Conservation (phyloP, 2,888 invertebrate species). For the Boloria euphrosyne region DNA sequence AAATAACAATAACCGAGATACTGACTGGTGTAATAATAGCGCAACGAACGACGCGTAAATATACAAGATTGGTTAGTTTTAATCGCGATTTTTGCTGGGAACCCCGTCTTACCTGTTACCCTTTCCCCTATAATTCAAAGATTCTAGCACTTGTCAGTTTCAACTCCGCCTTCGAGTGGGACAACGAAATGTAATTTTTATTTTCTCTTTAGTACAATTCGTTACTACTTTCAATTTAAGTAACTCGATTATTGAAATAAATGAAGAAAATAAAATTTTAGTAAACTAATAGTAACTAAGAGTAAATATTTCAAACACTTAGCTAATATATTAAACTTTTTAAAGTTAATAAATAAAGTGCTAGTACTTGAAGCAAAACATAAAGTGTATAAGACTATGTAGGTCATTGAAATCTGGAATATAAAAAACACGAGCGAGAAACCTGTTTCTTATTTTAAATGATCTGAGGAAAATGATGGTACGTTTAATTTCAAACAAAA, state of each 20-base stretch:
- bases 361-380: not conserved
- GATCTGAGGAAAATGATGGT: not conserved
- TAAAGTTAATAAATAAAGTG: conserved; percentile 2
- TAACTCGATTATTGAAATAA: too few relatives aligned
- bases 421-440: conserved; percentile 15
- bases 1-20: too few relatives aligned
- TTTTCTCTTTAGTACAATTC: too few relatives aligned
- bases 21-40: too few relatives aligned
- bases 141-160: too few relatives aligned
- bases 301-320: too few relatives aligned
- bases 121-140: too few relatives aligned
- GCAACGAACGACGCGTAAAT: not conserved
- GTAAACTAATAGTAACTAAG: too few relatives aligned
- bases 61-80: not conserved
- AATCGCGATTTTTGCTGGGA: not conserved
- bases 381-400: conserved; percentile 3
- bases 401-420: conserved; percentile 21
- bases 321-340: not conserved
- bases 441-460: conserved; percentile 9
- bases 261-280: too few relatives aligned
- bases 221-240: too few relatives aligned
- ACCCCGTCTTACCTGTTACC: not conserved
- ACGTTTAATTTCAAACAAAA: not conserved
- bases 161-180: too few relatives aligned
- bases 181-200: too few relatives aligned